Conservation (phyloP, 2,797 vertebrate genomes). For the Neostethus bicornis region DNA sequence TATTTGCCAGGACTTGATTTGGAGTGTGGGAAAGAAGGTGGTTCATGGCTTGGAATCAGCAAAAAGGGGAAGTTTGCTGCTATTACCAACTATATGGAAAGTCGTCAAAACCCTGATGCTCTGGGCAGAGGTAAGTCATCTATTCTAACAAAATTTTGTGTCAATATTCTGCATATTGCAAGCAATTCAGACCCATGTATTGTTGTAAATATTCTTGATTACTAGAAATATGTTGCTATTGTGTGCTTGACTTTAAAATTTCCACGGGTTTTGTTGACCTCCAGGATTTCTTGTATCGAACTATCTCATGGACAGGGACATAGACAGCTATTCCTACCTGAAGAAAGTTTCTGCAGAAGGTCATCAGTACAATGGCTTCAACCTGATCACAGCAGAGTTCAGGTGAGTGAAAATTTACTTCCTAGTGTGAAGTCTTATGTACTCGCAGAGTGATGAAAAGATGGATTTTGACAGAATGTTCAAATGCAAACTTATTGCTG, state of each 20-base stretch:
- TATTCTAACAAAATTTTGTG: background rate
- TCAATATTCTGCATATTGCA: background rate
- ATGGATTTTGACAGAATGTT: background rate
- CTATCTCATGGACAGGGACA: slow-evolving; percentile 86
- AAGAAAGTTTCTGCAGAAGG: slow-evolving; percentile 91
- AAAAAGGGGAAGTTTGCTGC: slow-evolving; percentile 91
- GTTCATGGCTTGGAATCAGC: slow-evolving; percentile 95
- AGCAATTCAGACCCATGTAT: background rate
- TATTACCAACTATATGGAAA: slow-evolving; percentile 95
- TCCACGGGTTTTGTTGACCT: background rate
- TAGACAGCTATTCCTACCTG: slow-evolving; percentile 92
- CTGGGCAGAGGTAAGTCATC: slow-evolving; percentile 87
- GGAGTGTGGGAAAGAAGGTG: slow-evolving; percentile 93
- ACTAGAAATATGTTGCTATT: background rate
- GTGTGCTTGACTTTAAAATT: background rate
- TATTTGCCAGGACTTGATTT: slow-evolving; percentile 87
- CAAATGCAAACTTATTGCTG: background rate
- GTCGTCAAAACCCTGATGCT: slow-evolving; percentile 80
- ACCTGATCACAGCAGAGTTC: slow-evolving; percentile 94
- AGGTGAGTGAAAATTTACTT: slow-evolving; percentile 81
- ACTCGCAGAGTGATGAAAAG: background rate
- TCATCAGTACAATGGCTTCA: slow-evolving; percentile 96
- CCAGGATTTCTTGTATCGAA: slow-evolving; percentile 91
- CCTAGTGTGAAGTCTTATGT: background rate
- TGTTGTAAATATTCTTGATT: background rate